Percentiles rank a stretch among this genome's conserved stretches.
Evolutionary conservation across 2,888 invertebrate species (phyloP).

Genomic region (Hedya salicella): DNA sequence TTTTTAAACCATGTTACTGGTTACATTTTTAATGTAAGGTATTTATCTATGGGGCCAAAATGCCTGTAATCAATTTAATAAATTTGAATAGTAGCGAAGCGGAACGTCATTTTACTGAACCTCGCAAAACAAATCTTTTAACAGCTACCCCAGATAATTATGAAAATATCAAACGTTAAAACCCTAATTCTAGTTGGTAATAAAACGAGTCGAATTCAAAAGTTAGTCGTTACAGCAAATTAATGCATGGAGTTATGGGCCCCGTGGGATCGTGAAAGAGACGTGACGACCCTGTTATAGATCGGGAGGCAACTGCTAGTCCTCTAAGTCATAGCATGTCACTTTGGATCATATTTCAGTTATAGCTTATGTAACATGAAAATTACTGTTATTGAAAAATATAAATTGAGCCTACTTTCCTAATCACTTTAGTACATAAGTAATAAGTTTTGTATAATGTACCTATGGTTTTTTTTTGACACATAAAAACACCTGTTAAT

Average conservation of each 20-base stretch:
- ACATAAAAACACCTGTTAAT: too few species aligned
- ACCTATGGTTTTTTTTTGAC: too few species aligned
- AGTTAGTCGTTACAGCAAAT: conserved; percentile 43
- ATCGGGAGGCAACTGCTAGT: background rate
- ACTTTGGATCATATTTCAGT: background rate
- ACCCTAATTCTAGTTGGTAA: conserved; percentile 42
- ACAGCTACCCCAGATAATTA: conserved; percentile 38
- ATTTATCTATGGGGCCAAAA: too few species aligned
- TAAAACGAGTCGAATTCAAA: conserved; percentile 41
- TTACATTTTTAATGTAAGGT: too few species aligned
- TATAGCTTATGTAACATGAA: too few species aligned
- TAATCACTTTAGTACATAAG: too few species aligned
- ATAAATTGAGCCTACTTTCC: too few species aligned
- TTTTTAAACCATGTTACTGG: too few species aligned
- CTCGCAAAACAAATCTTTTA: conserved; percentile 25
- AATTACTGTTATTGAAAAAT: too few species aligned
- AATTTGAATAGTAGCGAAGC: background rate
- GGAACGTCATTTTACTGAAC: background rate
- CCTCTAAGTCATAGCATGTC: background rate
- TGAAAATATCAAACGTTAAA: conserved; percentile 42
- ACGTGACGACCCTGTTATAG: conserved; percentile 38
- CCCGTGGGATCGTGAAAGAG: conserved; percentile 30
- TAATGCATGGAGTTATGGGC: conserved; percentile 42
- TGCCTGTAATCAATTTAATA: too few species aligned
- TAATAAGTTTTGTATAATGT: too few species aligned